phyloP scores from a whole-genome alignment of 2,888 invertebrate species.

The Leptinotarsa tumamoca region DNA sequence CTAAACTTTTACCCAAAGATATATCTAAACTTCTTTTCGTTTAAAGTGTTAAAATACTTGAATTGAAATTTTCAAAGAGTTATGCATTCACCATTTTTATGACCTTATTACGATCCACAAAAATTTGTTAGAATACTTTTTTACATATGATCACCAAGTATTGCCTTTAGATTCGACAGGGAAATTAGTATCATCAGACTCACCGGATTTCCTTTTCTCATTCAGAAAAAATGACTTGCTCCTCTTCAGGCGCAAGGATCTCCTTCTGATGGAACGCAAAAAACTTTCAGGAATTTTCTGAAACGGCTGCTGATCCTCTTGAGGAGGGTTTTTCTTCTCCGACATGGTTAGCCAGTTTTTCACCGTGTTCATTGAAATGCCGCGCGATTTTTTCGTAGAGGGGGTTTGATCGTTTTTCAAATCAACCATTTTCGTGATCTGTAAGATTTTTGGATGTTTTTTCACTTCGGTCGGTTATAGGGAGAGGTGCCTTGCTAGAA shows the following conservation, averaged over 20 bases:
- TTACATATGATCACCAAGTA: too few relatives aligned
- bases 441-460: not conserved
- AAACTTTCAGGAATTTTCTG: constrained; percentile 80
- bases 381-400: constrained; percentile 63
- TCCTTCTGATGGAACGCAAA: constrained; percentile 77
- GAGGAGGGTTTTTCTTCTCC: constrained; percentile 61
- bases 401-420: constrained; percentile 60
- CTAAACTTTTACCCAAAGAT: too few relatives aligned
- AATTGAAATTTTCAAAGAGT: too few relatives aligned
- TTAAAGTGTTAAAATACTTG: too few relatives aligned
- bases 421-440: constrained; percentile 61
- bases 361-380: constrained; percentile 74
- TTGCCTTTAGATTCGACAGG: not conserved
- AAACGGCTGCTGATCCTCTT: constrained; percentile 41
- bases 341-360: constrained; percentile 81
- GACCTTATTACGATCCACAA: too few relatives aligned
- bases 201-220: constrained; percentile 85
- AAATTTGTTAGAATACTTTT: too few relatives aligned
- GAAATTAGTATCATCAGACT: constrained; percentile 63
- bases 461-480: not conserved
- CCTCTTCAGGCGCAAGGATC: constrained; percentile 80
- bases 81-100: too few relatives aligned
- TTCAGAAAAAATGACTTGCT: constrained; percentile 80
- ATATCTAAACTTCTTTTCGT: too few relatives aligned
- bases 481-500: not conserved